Percentiles rank a stretch among this genome's conserved stretches.
Evolutionary conservation across 2,888 invertebrate species (phyloP).

Genomic region (Ornithoptera priamus): DNA sequence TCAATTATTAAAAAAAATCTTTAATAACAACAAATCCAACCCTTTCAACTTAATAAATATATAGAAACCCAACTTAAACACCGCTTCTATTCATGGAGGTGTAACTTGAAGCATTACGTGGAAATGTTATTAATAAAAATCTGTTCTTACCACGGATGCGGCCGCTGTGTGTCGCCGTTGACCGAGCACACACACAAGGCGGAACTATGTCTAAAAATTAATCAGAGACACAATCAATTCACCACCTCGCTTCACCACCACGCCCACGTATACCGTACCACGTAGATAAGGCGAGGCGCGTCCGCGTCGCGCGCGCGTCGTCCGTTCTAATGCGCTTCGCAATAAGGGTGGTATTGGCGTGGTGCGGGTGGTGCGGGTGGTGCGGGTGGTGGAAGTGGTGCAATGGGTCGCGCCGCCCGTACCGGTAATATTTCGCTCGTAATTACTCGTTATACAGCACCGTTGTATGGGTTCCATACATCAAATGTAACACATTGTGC

Average conservation of each 20-base stretch:
- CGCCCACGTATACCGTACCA: constrained; percentile 17
- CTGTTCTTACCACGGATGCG: too few species aligned
- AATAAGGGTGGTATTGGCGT: constrained; percentile 27
- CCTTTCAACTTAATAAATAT: too few species aligned
- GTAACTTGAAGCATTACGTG: too few species aligned
- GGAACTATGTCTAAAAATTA: constrained; percentile 1
- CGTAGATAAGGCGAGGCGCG: background rate
- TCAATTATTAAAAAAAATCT: too few species aligned
- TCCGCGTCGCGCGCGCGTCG: constrained; percentile 15
- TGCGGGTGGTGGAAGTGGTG: constrained; percentile 14
- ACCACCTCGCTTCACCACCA: constrained; percentile 8
- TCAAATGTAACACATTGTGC: constrained; percentile 32
- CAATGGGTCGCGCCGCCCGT: constrained; percentile 26
- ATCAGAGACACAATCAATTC: constrained; percentile 19
- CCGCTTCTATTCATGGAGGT: too few species aligned
- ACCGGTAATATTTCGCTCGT: constrained; percentile 29
- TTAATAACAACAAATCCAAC: too few species aligned
- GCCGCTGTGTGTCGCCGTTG: too few species aligned
- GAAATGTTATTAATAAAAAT: too few species aligned
- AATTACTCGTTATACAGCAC: constrained; percentile 34
- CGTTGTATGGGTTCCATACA: constrained; percentile 35
- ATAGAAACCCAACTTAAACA: too few species aligned
- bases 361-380: constrained; percentile 4
- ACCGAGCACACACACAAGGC: too few species aligned
- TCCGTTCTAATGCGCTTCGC: constrained; percentile 7